Conservation (phyloP, 2,113 vertebrate species). For the Chinchilla lanigera region DNA sequence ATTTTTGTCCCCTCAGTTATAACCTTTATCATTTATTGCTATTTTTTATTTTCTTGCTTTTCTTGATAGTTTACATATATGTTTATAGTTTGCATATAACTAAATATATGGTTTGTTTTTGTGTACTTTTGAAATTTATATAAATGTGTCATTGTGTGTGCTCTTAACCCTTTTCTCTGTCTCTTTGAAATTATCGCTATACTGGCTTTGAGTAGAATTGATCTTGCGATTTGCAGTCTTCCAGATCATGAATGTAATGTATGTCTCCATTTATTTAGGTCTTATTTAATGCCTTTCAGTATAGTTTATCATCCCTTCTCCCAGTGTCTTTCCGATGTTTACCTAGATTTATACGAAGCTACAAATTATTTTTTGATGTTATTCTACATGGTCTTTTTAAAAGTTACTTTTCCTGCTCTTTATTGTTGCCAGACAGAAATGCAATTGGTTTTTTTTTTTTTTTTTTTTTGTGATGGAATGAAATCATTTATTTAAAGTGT, state of each 20-base stretch:
- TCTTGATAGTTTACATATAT: constrained; percentile 24
- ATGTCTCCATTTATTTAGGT: constrained; percentile 40
- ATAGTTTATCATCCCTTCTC: constrained; percentile 28
- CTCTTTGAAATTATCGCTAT: constrained; percentile 9
- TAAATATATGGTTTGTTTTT: constrained; percentile 22
- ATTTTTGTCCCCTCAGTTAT: not conserved
- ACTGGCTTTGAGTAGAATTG: constrained; percentile 49
- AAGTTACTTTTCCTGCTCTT: constrained; percentile 56
- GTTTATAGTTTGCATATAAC: not conserved
- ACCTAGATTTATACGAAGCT: constrained; percentile 42
- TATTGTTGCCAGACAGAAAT: constrained; percentile 38
- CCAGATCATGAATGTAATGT: not conserved
- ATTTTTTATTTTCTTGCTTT: constrained; percentile 48
- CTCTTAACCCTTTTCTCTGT: not conserved
- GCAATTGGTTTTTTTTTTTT: constrained; percentile 4
- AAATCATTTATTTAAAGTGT: constrained; percentile 49
- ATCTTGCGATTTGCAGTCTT: constrained; percentile 49
- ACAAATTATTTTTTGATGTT: constrained; percentile 57
- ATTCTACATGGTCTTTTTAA: constrained; percentile 33
- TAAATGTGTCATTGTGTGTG: constrained; percentile 7
- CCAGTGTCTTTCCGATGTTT: constrained; percentile 41
- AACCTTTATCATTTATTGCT: constrained; percentile 12
- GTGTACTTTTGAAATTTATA: constrained; percentile 37
- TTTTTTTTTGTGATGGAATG: not conserved
- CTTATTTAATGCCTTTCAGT: constrained; percentile 51